phyloP scores from a whole-genome alignment of 2,797 vertebrate genomes.

The Gambelia wislizenii region DNA sequence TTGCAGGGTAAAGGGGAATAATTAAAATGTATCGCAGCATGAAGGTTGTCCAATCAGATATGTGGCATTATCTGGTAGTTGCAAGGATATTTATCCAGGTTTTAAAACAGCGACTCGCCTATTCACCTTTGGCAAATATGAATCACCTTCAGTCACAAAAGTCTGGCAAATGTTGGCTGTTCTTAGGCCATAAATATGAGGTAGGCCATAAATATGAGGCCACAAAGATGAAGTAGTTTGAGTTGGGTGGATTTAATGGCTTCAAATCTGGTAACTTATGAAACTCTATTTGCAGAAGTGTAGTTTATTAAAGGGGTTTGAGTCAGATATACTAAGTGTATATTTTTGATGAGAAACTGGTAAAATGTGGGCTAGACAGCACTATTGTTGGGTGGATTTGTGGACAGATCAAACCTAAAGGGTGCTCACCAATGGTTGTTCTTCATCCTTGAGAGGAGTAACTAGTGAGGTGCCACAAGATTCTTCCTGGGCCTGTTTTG shows the following conservation, averaged over 20 bases:
- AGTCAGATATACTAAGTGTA: background rate
- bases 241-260: background rate
- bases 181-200: background rate
- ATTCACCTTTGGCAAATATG: slow-evolving; percentile 11
- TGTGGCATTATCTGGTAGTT: background rate
- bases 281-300: background rate
- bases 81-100: slow-evolving; percentile 7
- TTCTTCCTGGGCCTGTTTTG: too few species aligned
- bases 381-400: too few species aligned
- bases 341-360: too few species aligned
- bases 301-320: background rate
- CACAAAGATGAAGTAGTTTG: background rate
- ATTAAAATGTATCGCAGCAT: slow-evolving; percentile 12
- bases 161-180: background rate
- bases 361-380: too few species aligned
- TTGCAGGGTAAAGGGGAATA: background rate
- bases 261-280: background rate
- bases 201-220: background rate
- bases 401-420: too few species aligned
- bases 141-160: background rate
- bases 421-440: too few species aligned
- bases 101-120: background rate
- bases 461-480: too few species aligned
- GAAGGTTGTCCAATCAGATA: slow-evolving; percentile 6
- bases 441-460: too few species aligned